These are phyloP conservation scores for Polydrusus tereticollis DNA, from an alignment of 2,888 invertebrate species.

Conservation along the genomic window DNA sequence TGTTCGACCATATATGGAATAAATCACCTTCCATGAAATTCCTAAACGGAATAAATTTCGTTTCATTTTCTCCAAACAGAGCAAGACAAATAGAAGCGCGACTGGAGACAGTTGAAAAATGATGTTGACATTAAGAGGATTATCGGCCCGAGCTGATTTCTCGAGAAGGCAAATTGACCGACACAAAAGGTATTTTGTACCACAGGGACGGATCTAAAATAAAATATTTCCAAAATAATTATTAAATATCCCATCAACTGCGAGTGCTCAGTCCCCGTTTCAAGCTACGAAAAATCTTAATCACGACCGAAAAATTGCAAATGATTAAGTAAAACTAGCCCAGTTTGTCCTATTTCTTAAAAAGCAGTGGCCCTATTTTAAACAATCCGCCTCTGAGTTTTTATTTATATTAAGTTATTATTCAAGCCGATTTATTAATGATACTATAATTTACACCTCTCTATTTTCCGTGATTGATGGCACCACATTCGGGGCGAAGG, in stretches of 20 bases:
- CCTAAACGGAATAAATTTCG: conserved; percentile 33
- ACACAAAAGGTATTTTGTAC: background rate
- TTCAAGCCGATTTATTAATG: conserved; percentile 58
- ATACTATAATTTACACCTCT: conserved; percentile 59
- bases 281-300: no score
- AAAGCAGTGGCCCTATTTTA: background rate
- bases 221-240: background rate
- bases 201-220: conserved; percentile 3
- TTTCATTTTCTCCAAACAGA: conserved; percentile 17
- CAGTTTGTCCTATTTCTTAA: background rate
- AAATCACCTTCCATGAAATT: background rate
- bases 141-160: conserved; percentile 33
- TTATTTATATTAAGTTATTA: conserved; percentile 56
- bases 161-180: conserved; percentile 26
- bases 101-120: conserved; percentile 52
- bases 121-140: conserved; percentile 55
- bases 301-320: no score
- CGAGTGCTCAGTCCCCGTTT: no score
- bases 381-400: conserved; percentile 31
- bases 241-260: background rate
- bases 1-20: no score
- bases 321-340: no score
- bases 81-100: conserved; percentile 40
- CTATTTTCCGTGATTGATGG: conserved; percentile 48
- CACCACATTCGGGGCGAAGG: conserved; percentile 36